Evolutionary conservation across 1,140 invertebrate genomes (phyloP).

Genomic region (Diploscapter pachys): DNA sequence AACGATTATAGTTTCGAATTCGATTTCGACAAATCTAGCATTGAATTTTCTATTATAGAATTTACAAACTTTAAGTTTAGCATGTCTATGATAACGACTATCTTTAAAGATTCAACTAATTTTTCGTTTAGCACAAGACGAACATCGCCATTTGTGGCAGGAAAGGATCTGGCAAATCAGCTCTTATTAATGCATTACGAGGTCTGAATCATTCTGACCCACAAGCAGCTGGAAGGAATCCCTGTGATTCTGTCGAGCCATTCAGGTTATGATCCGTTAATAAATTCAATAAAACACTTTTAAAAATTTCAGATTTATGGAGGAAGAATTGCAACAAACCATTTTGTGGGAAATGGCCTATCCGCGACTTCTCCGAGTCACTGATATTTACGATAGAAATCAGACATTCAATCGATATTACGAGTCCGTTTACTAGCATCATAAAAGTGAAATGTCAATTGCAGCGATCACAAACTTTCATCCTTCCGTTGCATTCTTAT

Average conservation of each 20-base stretch:
- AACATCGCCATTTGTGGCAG: slow-evolving; percentile 30
- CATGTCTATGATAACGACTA: neutral
- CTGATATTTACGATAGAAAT: slow-evolving; percentile 33
- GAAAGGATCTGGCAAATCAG: slow-evolving; percentile 25
- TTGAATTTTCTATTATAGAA: neutral
- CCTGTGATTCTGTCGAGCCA: slow-evolving; percentile 28
- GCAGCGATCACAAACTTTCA: slow-evolving; percentile 22
- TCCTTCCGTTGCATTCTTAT: slow-evolving; percentile 24
- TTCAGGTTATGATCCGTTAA: slow-evolving; percentile 10
- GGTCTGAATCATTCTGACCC: slow-evolving; percentile 26
- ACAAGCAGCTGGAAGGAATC: slow-evolving; percentile 29
- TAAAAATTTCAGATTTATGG: slow-evolving; percentile 29
- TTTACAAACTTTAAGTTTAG: neutral
- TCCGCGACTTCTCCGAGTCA: slow-evolving; percentile 21
- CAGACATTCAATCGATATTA: slow-evolving; percentile 32
- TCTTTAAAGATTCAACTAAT: neutral
- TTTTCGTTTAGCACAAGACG: slow-evolving; percentile 11
- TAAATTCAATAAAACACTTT: neutral
- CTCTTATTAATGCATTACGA: slow-evolving; percentile 28
- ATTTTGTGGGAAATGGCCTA: slow-evolving; percentile 33
- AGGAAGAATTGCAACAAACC: slow-evolving; percentile 25
- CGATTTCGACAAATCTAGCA: neutral
- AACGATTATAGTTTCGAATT: neutral
- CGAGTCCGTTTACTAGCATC: slow-evolving; percentile 17
- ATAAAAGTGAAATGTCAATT: neutral